Percentiles rank a stretch among this genome's conserved stretches.
Conservation (phyloP, 2,888 invertebrate genomes). For the Stegana nigrithorax region DNA sequence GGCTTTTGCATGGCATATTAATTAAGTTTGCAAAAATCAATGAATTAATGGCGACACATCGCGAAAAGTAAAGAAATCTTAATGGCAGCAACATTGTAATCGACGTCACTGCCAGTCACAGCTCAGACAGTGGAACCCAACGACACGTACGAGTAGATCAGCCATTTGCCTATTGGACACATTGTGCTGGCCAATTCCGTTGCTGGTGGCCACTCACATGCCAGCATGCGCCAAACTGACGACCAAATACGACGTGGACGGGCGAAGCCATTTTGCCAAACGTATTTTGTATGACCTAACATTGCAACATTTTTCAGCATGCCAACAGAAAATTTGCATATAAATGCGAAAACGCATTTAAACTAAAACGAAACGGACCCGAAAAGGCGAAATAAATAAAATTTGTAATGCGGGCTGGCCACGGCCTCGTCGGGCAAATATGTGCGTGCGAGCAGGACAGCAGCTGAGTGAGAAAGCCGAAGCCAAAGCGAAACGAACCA, state of each 20-base stretch:
- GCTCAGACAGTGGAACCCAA: too few species aligned
- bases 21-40: too few species aligned
- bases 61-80: too few species aligned
- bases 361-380: conserved; percentile 51
- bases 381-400: conserved; percentile 4
- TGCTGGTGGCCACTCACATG: conserved; percentile 7
- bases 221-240: conserved; percentile 20
- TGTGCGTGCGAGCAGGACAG: not conserved
- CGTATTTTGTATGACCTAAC: conserved; percentile 25
- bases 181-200: conserved; percentile 17
- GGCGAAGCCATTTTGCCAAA: conserved; percentile 1
- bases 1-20: too few species aligned
- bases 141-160: too few species aligned
- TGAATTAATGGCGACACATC: too few species aligned
- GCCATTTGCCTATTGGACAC: conserved; percentile 16
- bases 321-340: conserved; percentile 57
- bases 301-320: conserved; percentile 53
- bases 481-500: conserved; percentile 16
- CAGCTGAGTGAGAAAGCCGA: not conserved
- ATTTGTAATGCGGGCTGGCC: too few species aligned
- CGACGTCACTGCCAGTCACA: not conserved
- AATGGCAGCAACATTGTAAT: too few species aligned
- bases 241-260: too few species aligned
- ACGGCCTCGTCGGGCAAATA: too few species aligned
- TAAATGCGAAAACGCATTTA: conserved; percentile 59